These are phyloP conservation scores for Ariolimax columbianus DNA, from an alignment of 2,888 invertebrate genomes.

Conservation along the genomic window DNA sequence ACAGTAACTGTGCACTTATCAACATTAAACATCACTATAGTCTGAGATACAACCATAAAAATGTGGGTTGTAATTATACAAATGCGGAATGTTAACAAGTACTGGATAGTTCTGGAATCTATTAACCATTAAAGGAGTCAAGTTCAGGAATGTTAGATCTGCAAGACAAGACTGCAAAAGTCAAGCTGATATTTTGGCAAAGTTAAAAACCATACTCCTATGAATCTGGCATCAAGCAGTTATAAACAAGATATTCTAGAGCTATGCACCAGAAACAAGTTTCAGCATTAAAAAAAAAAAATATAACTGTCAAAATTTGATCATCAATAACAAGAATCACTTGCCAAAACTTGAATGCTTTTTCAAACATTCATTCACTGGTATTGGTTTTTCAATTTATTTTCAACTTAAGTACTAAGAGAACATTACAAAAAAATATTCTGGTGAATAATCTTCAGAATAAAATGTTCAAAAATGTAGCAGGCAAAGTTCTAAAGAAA, in stretches of 20 bases:
- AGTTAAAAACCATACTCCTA: not conserved
- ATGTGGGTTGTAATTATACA: not conserved
- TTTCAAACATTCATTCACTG: too few species aligned
- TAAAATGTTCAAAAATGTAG: too few species aligned
- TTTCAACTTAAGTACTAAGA: too few species aligned
- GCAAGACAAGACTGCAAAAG: not conserved
- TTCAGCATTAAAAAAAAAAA: not conserved
- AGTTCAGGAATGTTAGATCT: not conserved
- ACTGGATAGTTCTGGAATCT: not conserved
- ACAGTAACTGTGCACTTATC: too few species aligned
- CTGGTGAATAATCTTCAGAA: too few species aligned
- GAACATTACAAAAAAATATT: too few species aligned
- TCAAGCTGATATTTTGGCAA: not conserved
- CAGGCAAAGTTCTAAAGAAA: too few species aligned
- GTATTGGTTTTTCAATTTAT: too few species aligned
- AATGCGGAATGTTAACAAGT: not conserved
- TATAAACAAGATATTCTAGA: not conserved
- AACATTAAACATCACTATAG: not conserved
- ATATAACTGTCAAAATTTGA: too few species aligned
- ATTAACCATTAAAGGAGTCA: not conserved
- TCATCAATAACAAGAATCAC: too few species aligned
- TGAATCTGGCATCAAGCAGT: not conserved
- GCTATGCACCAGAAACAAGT: not conserved
- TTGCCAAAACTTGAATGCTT: too few species aligned
- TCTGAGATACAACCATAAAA: not conserved